Evolutionary conservation across 2,113 vertebrate species (phyloP), one percentile per base, ranked within the genome.

Genomic region (Salvelinus sp.): DNA sequence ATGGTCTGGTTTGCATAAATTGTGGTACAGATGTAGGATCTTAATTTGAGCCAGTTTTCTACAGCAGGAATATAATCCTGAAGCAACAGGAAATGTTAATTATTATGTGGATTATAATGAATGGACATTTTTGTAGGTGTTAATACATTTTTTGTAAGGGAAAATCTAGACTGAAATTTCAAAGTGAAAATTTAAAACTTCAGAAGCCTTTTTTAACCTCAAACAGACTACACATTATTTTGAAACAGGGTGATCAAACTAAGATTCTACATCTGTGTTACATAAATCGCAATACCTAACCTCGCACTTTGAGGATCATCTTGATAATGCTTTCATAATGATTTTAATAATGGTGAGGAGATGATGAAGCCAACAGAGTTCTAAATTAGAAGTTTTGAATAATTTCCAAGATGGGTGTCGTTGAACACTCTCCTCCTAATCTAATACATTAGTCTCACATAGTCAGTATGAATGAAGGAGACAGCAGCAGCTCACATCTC

Each of bases 1-100:
- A 80, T 67, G 77, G 71, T 76, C 75, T 75, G 76, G 70, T 76
- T 87, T 85, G 77, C 64, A 79, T 72, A 3, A 72, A 77, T 23
- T 23, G 1, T 58, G 65, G 6, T 20, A 72, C 60, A 44, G 38
- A 44, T 44, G 7, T 44, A 44, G 38, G 38, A 44, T 44, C 38
- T 44, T 44, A 44, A 44, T 44, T 38, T 38, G 38, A 44, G 38
- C 9, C 6, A 33, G 33, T 33, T 33, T 33, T 6, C 33, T 33
- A 33, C 33, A 6, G 33, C 33, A 33, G 33, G 33, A 10, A 44
- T 44, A 44, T 44, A 44, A 44, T 44, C 38, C 38, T 44, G 38
- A 9, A 44, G 38, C 38, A 44, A 10, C 38, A 44, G 38, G 38
- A 44, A 44, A 44, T 44, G 38, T 44, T 2, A 44, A 10, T 44